Conservation (phyloP, 2,797 vertebrate species). For the Cephalopachus bancanus region DNA sequence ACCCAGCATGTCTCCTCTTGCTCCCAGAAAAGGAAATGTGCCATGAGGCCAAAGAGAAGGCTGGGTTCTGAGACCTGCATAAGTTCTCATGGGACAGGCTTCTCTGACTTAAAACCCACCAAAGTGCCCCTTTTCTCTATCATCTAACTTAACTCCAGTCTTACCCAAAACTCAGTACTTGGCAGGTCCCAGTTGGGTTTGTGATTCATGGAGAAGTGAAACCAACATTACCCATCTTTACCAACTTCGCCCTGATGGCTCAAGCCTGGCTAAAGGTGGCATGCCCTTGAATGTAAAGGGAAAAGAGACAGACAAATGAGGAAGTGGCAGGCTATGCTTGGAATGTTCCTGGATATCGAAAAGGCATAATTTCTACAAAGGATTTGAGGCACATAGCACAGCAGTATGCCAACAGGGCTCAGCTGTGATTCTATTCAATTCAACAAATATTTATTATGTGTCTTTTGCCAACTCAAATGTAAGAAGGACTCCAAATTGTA, state of each 20-base stretch:
- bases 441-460: slow-evolving; percentile 75
- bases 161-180: background rate
- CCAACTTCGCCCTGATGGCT: background rate
- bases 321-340: slow-evolving; percentile 17
- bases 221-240: background rate
- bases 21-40: background rate
- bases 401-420: slow-evolving; percentile 37
- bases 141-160: background rate
- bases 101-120: background rate
- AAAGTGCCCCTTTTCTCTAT: background rate
- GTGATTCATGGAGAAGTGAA: background rate
- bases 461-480: slow-evolving; percentile 73
- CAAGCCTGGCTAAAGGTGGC: background rate
- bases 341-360: slow-evolving; percentile 65
- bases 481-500: slow-evolving; percentile 70
- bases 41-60: background rate
- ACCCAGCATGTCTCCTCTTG: too few relatives aligned
- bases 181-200: background rate
- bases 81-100: background rate
- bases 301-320: slow-evolving; percentile 40
- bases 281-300: background rate
- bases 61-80: background rate
- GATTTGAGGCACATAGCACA: background rate
- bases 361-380: slow-evolving; percentile 63
- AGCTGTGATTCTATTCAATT: slow-evolving; percentile 66